phyloP scores from a whole-genome alignment of 2,113 vertebrate genomes.

The Gobiocypris rarus region DNA sequence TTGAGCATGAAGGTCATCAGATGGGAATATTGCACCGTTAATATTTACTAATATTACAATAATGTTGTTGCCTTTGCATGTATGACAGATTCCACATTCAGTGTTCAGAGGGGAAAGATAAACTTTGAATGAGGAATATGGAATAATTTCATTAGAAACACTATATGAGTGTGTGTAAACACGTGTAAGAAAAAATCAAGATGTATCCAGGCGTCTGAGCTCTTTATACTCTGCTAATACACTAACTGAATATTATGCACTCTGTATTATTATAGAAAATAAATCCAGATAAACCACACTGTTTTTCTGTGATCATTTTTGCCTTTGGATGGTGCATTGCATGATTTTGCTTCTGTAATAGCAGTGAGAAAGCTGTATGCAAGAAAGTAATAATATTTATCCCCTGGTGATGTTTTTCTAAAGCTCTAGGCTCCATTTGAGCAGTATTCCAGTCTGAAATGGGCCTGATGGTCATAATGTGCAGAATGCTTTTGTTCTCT shows the following conservation, averaged over 20 bases:
- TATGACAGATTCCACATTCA: slow-evolving; percentile 21
- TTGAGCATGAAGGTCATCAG: slow-evolving; percentile 19
- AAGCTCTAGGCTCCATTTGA: not conserved
- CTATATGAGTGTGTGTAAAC: slow-evolving; percentile 29
- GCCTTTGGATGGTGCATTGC: not conserved
- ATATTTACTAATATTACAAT: not conserved
- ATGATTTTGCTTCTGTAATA: not conserved
- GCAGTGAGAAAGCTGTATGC: not conserved
- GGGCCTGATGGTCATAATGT: not conserved
- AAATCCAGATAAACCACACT: slow-evolving; percentile 29
- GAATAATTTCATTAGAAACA: not conserved
- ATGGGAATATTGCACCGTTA: not conserved
- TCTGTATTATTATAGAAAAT: slow-evolving; percentile 32
- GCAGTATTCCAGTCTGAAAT: not conserved
- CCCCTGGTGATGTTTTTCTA: not conserved
- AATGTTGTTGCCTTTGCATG: slow-evolving; percentile 11
- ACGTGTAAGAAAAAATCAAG: not conserved
- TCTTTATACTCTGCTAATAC: slow-evolving; percentile 32
- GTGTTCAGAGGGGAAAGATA: not conserved
- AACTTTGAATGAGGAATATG: not conserved
- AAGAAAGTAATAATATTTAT: not conserved
- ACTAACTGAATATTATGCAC: slow-evolving; percentile 12
- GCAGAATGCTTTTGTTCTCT: not conserved
- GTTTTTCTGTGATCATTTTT: not conserved
- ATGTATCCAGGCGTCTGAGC: not conserved